These are phyloP conservation scores for Porites lutea DNA, from an alignment of 64 coral and sea anemone genomes.

Conservation along the genomic window DNA sequence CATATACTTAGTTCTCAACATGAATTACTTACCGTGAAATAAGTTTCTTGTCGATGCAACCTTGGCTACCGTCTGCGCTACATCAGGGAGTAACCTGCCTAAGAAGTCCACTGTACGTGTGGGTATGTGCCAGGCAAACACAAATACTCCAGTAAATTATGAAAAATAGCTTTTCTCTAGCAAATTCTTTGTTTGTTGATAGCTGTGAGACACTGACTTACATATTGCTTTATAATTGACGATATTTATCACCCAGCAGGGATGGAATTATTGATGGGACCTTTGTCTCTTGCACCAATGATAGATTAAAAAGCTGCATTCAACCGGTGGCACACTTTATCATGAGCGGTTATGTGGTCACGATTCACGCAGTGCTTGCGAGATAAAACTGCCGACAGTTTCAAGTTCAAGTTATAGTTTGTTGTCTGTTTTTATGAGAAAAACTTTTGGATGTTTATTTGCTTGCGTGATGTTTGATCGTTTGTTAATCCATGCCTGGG, in stretches of 20 bases:
- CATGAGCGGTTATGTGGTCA: not conserved
- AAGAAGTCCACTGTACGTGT: not conserved
- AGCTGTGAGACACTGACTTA: not conserved
- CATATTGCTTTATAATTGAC: slow-evolving; percentile 25
- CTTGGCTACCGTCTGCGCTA: not conserved
- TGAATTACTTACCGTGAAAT: not conserved
- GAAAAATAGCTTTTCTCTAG: slow-evolving; percentile 6
- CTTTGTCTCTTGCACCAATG: not conserved
- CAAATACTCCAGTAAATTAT: too few relatives aligned
- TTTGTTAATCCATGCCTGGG: not conserved
- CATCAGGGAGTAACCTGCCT: not conserved
- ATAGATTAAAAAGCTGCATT: not conserved
- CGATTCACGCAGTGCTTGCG: not conserved
- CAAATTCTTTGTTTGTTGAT: not conserved
- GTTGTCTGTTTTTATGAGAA: not conserved
- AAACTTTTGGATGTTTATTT: not conserved
- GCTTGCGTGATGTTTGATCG: slow-evolving; percentile 35
- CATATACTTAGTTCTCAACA: not conserved
- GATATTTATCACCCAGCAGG: slow-evolving; percentile 35
- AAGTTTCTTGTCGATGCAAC: not conserved
- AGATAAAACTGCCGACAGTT: not conserved
- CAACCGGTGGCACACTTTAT: not conserved
- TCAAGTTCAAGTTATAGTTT: not conserved
- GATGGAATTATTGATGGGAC: not conserved
- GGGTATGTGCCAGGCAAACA: too few relatives aligned